phyloP scores from a whole-genome alignment of 2,797 vertebrate genomes.

The Crenuchus spilurus region DNA sequence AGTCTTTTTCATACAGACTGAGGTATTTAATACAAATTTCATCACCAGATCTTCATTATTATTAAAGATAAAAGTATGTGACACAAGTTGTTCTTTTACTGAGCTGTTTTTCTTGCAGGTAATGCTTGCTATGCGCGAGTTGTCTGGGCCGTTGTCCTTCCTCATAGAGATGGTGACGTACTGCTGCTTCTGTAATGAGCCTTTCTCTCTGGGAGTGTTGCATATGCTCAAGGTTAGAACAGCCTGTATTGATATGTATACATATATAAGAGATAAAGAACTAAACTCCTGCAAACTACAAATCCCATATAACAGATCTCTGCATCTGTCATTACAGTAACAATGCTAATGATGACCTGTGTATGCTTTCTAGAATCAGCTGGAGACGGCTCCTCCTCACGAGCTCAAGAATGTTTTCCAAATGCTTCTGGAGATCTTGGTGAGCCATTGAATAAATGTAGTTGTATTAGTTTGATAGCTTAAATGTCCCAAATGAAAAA shows the following conservation, averaged over 20 bases:
- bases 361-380: slow-evolving; percentile 82
- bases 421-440: slow-evolving; percentile 94
- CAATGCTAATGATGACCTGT: slow-evolving; percentile 1
- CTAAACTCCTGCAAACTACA: background rate
- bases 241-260: too few relatives aligned
- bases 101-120: slow-evolving; percentile 75
- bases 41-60: too few relatives aligned
- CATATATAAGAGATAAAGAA: too few relatives aligned
- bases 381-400: slow-evolving; percentile 94
- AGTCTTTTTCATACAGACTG: too few relatives aligned
- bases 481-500: too few relatives aligned
- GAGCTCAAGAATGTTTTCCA: slow-evolving; percentile 97
- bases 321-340: background rate
- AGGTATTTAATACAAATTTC: too few relatives aligned
- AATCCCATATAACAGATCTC: background rate
- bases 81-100: too few relatives aligned
- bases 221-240: slow-evolving; percentile 91
- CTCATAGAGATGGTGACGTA: slow-evolving; percentile 95
- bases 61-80: too few relatives aligned
- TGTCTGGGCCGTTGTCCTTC: slow-evolving; percentile 86
- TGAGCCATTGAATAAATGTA: too few relatives aligned
- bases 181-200: slow-evolving; percentile 94
- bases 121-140: slow-evolving; percentile 94
- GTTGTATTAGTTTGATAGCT: too few relatives aligned
- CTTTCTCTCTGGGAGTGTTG: slow-evolving; percentile 90